Conservation (phyloP, 2,888 invertebrate species). For the Leucophenga montana region DNA sequence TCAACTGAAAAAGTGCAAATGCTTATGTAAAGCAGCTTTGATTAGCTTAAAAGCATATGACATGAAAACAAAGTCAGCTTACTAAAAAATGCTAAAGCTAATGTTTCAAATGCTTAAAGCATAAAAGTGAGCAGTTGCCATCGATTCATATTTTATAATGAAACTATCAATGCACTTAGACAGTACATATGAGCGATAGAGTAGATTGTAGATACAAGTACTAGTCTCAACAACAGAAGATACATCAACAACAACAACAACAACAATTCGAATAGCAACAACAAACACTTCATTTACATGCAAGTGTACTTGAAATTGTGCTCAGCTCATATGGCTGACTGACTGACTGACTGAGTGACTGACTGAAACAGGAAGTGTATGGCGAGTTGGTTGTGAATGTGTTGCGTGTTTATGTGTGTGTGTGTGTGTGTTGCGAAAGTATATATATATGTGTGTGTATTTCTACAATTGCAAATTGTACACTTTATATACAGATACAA, state of each 20-base stretch:
- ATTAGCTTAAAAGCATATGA: no score
- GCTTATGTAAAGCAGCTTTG: no score
- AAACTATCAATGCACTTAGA: constrained; percentile 27
- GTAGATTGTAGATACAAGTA: background rate
- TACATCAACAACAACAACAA: constrained; percentile 22
- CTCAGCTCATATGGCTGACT: constrained; percentile 34
- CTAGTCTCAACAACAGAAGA: constrained; percentile 23
- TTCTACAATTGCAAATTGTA: no score
- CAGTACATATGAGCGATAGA: constrained; percentile 21
- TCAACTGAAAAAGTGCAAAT: no score
- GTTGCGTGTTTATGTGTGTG: constrained; percentile 26
- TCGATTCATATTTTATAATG: constrained; percentile 53
- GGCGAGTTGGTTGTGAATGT: constrained; percentile 36
- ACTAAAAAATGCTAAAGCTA: no score
- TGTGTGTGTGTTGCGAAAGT: no score
- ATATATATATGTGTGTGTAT: no score
- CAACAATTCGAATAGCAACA: constrained; percentile 32
- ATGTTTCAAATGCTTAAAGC: no score
- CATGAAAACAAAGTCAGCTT: no score
- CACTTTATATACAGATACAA: background rate
- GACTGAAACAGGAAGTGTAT: constrained; percentile 38
- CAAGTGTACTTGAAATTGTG: constrained; percentile 28
- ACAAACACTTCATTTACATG: constrained; percentile 29
- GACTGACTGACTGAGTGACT: constrained; percentile 14
- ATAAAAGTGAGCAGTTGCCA: no score